Conservation (phyloP, 2,113 vertebrate species). For the Cromileptes altivelis region DNA sequence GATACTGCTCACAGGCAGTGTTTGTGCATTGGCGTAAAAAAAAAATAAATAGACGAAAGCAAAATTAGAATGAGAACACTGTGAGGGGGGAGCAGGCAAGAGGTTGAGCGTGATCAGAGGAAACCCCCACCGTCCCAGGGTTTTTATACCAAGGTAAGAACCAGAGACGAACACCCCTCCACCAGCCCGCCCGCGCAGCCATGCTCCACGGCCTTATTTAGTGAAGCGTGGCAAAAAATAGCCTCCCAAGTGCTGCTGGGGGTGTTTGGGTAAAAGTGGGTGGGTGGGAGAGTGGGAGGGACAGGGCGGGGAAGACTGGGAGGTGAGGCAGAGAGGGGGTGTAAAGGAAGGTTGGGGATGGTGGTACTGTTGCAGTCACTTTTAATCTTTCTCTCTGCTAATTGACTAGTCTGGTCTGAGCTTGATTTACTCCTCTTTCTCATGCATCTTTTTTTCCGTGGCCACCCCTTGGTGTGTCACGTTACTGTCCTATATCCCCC, state of each 20-base stretch:
- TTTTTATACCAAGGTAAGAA: constrained; percentile 93
- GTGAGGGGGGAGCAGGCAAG: constrained; percentile 19
- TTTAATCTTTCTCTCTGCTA: constrained; percentile 78
- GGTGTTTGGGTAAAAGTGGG: constrained; percentile 51
- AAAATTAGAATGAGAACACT: neutral
- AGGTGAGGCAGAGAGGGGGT: constrained; percentile 32
- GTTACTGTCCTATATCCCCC: constrained; percentile 8
- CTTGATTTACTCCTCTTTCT: constrained; percentile 33
- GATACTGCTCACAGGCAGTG: constrained; percentile 11
- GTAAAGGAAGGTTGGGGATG: constrained; percentile 21
- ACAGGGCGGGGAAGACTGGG: constrained; percentile 24
- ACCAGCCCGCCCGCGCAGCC: constrained; percentile 51
- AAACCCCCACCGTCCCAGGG: constrained; percentile 86
- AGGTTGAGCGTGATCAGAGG: constrained; percentile 81
- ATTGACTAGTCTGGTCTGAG: constrained; percentile 70
- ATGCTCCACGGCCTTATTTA: constrained; percentile 94
- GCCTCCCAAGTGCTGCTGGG: constrained; percentile 86
- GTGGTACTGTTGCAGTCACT: constrained; percentile 62
- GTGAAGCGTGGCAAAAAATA: constrained; percentile 98
- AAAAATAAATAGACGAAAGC: constrained; percentile 9
- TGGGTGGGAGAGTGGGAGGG: constrained; percentile 57
- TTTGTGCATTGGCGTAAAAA: constrained; percentile 28
- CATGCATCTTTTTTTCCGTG: constrained; percentile 15
- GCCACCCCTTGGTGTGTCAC: neutral
- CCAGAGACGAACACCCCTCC: constrained; percentile 80